Evolutionary conservation across 2,888 invertebrate genomes (phyloP), one percentile per base, ranked within the genome.

Genomic region (Zaprionus lineosus): DNA sequence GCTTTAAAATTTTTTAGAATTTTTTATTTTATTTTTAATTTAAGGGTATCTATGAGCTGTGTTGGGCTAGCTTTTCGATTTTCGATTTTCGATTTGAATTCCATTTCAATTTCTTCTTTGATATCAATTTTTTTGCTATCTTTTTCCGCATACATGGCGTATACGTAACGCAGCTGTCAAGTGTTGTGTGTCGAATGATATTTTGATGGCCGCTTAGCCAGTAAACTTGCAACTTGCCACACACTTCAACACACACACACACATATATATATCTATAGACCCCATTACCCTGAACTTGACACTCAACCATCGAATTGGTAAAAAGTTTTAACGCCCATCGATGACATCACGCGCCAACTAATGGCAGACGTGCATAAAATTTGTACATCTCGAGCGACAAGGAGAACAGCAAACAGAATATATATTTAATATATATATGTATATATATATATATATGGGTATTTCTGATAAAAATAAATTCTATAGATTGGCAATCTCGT

Each of bases 341-440:
- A 66, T 74, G 72, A 63, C 67, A 63, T 71, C 72, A 73, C 72
- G 67, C 72, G 63, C 67, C 63, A 44, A 31, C 67, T 71, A 75
- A 73, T 75, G 64, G 73, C 64, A 46, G 50, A 68, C 73, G 73
- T 73, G 73, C 39, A 67, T 75, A 43, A 73, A 73, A 72, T 73
- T 72, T 59, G 51, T 55, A 68, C 37, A 36, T 11, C 26, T 15
- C 28, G 7, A 8, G 8, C n/a, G 24, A 24, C n/a, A 24, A 7
- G 8, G 2, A 24, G 6, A n/a, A n/a, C n/a, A n/a, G n/a, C n/a
- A n/a, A n/a, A n/a, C n/a, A n/a, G 21, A 18, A 16, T 31, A 16
- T 53, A 44, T 47, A 44, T 50, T 46, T 44, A 48, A 19, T 44
- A 57, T 43, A 31, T 16, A n/a, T 28, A 52, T 33, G 12, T 19